Base-by-base conservation (phyloP, 1,140 invertebrate species). In the Harlomillsia oculata region DNA sequence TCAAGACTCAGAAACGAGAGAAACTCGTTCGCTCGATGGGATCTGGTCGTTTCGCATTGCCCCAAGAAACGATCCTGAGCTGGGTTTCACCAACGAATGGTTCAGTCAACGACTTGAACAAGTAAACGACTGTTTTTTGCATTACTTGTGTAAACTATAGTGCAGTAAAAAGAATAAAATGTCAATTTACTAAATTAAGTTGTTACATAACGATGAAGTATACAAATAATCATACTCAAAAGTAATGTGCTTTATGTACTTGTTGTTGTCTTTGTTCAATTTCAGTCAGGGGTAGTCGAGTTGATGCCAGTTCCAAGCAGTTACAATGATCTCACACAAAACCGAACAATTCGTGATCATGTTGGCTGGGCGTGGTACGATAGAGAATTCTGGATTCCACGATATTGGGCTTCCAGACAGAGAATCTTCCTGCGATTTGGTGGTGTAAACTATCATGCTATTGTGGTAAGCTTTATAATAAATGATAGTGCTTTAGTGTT, bases 291-390 rank as follows among this genome's bases (percentile, higher is more conserved):
- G 14, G 53, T 72, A 51, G 72, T 77, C 0, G 76, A 78, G 30
- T 77, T 82, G 21, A 96, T 97, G 90, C 92, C 94, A 18, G 93
- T 97, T 14, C 95, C 95, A 0, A 82, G 89, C 0, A 95, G 90
- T 64, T 99, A 90, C 74, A 99, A 99, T 71, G 95, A 99, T 68
- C 81, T 98, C 14, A 91, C 89, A 0, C 82, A 85, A 55, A 84
- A 92, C 26, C 75, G 73, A 23, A 70, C 74, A 2, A 69, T 97
- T 8, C 73, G 92, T 29, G 91, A 98, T 72, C 91, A 97, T 73
- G 80, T 97, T 16, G 95, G 95, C 0, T 82, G 91, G 67, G 93
- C 87, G 16, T 94, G 89, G 89, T 94, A 94, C 68, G 84, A 91
- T 63, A 77, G 82, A 41, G 77, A 73, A 2, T 93, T 93, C 71